Percentiles rank a stretch among this genome's conserved stretches.
These are phyloP conservation scores for Odobenus rosmarus DNA, from an alignment of 2,113 vertebrate genomes.

Conservation along the genomic window DNA sequence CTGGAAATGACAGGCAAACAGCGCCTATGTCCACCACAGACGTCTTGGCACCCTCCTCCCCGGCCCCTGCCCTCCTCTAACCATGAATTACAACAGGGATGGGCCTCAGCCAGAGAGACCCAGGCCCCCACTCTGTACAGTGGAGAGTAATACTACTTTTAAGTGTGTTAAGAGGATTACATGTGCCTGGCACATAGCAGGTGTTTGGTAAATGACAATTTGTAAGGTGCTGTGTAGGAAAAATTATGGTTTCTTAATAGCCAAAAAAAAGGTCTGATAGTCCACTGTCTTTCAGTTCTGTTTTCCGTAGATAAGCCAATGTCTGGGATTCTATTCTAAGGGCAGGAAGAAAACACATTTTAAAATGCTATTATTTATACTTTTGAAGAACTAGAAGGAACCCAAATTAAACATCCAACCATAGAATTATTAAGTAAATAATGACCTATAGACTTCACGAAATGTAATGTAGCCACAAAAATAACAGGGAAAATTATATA, in stretches of 20 bases:
- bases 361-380: background rate
- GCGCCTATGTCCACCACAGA: background rate
- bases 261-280: background rate
- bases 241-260: background rate
- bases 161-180: background rate
- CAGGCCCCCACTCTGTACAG: background rate
- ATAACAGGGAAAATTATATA: background rate
- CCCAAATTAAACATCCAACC: background rate
- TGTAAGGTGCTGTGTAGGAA: background rate
- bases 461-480: background rate
- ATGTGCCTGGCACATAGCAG: background rate
- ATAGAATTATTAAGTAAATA: background rate
- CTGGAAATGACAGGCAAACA: background rate
- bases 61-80: background rate
- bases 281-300: background rate
- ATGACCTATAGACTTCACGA: background rate
- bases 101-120: background rate
- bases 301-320: background rate
- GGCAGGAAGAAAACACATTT: background rate
- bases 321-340: background rate
- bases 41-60: background rate
- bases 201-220: background rate
- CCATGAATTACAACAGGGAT: background rate
- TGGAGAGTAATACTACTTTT: background rate
- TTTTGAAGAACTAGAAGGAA: background rate